phyloP scores from a whole-genome alignment of 2,888 invertebrate species.

The Abscondita cerata region DNA sequence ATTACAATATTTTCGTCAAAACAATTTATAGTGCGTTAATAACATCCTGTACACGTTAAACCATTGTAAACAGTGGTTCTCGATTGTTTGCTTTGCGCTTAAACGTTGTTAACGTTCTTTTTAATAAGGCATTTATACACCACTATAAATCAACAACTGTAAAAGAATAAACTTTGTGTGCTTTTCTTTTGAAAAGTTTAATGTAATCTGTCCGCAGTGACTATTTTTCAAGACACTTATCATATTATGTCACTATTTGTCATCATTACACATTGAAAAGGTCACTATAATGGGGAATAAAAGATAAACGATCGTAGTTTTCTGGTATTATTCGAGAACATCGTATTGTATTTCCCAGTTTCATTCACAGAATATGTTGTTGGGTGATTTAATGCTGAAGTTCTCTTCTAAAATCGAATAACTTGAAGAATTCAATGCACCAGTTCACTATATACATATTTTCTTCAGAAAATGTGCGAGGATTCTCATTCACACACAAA shows the following conservation, averaged over 20 bases:
- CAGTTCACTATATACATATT: constrained; percentile 22
- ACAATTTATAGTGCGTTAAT: no score
- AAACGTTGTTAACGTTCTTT: no score
- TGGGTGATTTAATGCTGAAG: constrained; percentile 30
- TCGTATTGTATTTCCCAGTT: constrained; percentile 29
- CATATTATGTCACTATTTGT: constrained; percentile 27
- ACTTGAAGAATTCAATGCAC: constrained; percentile 26
- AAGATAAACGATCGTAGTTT: constrained; percentile 34
- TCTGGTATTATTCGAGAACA: constrained; percentile 31
- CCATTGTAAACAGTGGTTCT: no score
- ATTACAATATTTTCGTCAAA: no score
- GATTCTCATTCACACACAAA: constrained; percentile 26
- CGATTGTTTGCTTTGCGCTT: no score
- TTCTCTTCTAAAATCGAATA: constrained; percentile 30
- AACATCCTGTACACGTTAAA: no score
- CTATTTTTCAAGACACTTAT: constrained; percentile 17
- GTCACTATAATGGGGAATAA: constrained; percentile 26
- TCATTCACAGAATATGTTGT: constrained; percentile 32
- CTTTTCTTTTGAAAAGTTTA: not conserved
- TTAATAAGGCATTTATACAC: no score
- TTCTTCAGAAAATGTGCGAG: constrained; percentile 31
- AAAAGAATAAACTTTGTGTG: not conserved
- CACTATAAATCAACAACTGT: not conserved
- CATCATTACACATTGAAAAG: constrained; percentile 30
- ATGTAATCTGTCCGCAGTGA: not conserved